Evolutionary conservation across 1,140 invertebrate genomes (phyloP).

Genomic region (Micrasema longulum): DNA sequence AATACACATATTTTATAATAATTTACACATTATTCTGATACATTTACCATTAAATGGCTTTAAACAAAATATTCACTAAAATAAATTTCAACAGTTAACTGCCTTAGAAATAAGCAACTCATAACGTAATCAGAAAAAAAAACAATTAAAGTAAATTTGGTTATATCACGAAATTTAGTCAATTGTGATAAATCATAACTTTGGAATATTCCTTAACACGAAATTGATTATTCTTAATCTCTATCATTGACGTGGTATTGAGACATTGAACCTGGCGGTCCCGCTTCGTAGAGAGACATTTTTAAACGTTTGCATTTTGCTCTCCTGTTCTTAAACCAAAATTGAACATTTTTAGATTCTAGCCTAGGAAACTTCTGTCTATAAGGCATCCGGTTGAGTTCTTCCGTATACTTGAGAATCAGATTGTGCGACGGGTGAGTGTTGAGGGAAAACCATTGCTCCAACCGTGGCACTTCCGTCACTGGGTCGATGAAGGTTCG

Average conservation of each 20-base stretch:
- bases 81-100: slow-evolving; percentile 22
- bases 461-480: slow-evolving; percentile 95
- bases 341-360: slow-evolving; percentile 98
- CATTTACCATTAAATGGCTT: slow-evolving; percentile 27
- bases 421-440: slow-evolving; percentile 97
- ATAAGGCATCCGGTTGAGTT: slow-evolving; percentile 94
- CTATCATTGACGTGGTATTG: slow-evolving; percentile 59
- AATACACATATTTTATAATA: slow-evolving; percentile 1
- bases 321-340: slow-evolving; percentile 96
- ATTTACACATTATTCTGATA: slow-evolving; percentile 18
- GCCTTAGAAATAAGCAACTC: slow-evolving; percentile 35
- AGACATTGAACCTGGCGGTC: slow-evolving; percentile 59
- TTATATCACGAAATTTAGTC: slow-evolving; percentile 16
- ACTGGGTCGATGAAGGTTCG: slow-evolving; percentile 99
- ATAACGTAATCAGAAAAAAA: slow-evolving; percentile 4
- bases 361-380: slow-evolving; percentile 95
- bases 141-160: slow-evolving; percentile 29
- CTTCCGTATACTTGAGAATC: slow-evolving; percentile 96
- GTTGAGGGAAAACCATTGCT: slow-evolving; percentile 97
- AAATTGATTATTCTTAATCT: slow-evolving; percentile 32
- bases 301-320: slow-evolving; percentile 96
- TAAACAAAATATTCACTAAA: slow-evolving; percentile 19
- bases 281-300: slow-evolving; percentile 82
- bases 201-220: slow-evolving; percentile 19
- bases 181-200: background rate